A percentile compares a stretch with the other conserved stretches of the same genome.
Conservation (phyloP, 2,113 vertebrate species). For the Callithrix jacchus region DNA sequence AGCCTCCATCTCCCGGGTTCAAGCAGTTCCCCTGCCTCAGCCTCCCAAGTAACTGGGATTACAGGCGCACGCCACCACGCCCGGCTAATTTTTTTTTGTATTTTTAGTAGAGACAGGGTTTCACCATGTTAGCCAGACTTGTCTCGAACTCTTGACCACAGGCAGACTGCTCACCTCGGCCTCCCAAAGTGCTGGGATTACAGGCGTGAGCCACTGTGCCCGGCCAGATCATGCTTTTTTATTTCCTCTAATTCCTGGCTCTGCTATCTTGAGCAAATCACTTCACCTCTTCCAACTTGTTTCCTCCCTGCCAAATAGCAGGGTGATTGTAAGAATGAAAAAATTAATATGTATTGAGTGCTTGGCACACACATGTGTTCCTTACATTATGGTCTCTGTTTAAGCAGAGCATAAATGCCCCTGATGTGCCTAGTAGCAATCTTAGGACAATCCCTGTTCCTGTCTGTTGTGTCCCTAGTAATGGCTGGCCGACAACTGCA, state of each 20-base stretch:
- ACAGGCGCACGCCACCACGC: too few species aligned
- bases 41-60: too few species aligned
- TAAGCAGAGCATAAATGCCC: background rate
- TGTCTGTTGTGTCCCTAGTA: background rate
- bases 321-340: background rate
- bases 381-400: background rate
- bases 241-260: background rate
- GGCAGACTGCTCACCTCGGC: too few species aligned
- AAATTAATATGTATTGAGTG: background rate
- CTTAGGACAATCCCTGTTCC: background rate
- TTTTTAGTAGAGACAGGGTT: too few species aligned
- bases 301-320: background rate
- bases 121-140: too few species aligned
- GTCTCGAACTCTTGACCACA: too few species aligned
- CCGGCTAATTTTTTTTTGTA: too few species aligned
- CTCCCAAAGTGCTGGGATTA: too few species aligned
- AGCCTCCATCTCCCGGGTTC: too few species aligned
- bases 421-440: background rate
- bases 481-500: background rate
- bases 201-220: too few species aligned
- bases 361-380: background rate
- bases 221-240: background rate
- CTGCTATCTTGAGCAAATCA: background rate
- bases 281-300: background rate
- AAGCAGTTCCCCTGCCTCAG: too few species aligned